phyloP scores from a whole-genome alignment of 1,140 invertebrate genomes.

The Tetranychus cinnabarinus region DNA sequence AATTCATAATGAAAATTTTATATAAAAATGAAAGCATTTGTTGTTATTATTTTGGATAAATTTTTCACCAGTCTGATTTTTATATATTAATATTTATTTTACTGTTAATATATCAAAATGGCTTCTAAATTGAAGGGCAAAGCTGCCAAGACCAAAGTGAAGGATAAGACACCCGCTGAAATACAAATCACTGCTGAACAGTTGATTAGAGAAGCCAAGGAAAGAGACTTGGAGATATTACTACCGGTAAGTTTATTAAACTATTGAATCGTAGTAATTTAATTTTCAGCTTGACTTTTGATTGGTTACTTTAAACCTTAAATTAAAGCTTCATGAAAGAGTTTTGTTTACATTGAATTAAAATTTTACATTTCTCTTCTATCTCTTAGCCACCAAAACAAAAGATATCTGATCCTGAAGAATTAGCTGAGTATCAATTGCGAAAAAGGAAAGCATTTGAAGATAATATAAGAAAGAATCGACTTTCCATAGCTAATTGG shows the following conservation, averaged over 20 bases:
- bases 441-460: conserved; percentile 87
- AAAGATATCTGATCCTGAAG: conserved; percentile 96
- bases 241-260: conserved; percentile 41
- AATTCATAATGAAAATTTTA: too few species aligned
- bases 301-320: background rate
- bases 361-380: conserved; percentile 12
- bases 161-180: conserved; percentile 45
- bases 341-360: background rate
- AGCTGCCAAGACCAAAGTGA: conserved; percentile 9
- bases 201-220: conserved; percentile 88
- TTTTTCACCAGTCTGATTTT: too few species aligned
- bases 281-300: background rate
- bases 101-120: too few species aligned
- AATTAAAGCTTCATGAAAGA: background rate
- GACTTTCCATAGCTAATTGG: conserved; percentile 82
- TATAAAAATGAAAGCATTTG: too few species aligned
- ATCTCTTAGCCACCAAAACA: conserved; percentile 68
- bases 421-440: conserved; percentile 85
- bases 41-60: too few species aligned
- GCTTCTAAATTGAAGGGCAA: background rate
- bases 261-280: background rate
- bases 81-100: too few species aligned
- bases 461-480: conserved; percentile 91
- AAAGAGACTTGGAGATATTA: conserved; percentile 90
- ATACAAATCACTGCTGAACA: conserved; percentile 99